These are phyloP conservation scores for Microcebus jonahi DNA, from an alignment of 2,113 vertebrate genomes.

Conservation along the genomic window DNA sequence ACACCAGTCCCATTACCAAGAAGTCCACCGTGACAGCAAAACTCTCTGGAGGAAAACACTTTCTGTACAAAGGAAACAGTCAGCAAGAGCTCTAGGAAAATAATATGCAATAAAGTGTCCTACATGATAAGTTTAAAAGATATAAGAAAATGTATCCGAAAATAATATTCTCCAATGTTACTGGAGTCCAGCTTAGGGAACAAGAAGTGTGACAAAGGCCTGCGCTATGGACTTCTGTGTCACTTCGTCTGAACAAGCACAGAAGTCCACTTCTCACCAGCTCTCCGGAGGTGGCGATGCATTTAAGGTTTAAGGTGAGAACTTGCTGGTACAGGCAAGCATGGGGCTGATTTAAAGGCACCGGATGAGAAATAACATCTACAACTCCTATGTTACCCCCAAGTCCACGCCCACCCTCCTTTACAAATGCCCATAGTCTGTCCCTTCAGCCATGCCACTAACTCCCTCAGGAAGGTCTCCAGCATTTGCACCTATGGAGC, in stretches of 20 bases:
- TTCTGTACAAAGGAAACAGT: rapidly evolving
- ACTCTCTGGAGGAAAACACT: neutral
- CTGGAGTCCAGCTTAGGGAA: neutral
- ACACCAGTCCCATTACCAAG: neutral
- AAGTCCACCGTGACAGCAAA: neutral
- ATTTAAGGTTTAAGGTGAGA: neutral
- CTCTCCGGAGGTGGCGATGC: neutral
- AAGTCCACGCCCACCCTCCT: neutral
- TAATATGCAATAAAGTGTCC: rapidly evolving
- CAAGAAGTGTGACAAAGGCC: neutral
- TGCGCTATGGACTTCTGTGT: neutral
- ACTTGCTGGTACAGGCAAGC: neutral
- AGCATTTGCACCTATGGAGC: neutral
- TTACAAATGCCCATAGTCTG: neutral
- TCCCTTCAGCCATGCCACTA: neutral
- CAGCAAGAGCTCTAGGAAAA: neutral
- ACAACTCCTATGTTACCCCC: neutral
- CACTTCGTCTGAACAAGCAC: neutral
- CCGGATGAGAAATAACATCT: neutral
- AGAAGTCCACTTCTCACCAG: neutral
- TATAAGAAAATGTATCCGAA: neutral
- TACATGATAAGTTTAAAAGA: neutral
- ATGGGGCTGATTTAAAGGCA: neutral
- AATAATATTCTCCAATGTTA: neutral
- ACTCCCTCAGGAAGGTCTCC: neutral